These are phyloP conservation scores for Neodiprion fabricii DNA, from an alignment of 1,140 invertebrate species.

Conservation along the genomic window DNA sequence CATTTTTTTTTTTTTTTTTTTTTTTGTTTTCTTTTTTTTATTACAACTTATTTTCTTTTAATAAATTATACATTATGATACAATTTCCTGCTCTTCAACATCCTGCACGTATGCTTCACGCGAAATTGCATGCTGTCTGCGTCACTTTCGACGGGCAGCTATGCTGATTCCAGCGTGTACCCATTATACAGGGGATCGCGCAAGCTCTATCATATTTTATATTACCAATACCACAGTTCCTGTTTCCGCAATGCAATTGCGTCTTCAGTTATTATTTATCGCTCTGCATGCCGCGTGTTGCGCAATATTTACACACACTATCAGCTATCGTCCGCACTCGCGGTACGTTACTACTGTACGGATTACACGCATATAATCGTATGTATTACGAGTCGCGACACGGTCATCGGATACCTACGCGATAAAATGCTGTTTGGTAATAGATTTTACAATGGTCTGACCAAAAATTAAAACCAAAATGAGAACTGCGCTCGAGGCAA, in stretches of 20 bases:
- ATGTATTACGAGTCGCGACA: no score
- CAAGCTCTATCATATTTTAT: not conserved
- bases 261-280: constrained; percentile 4
- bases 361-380: no score
- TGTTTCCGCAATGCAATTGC: not conserved
- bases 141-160: not conserved
- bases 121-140: not conserved
- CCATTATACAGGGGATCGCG: not conserved
- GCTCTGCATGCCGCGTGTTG: not conserved
- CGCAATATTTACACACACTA: not conserved
- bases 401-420: no score
- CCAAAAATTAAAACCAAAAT: no score
- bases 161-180: not conserved
- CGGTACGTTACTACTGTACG: no score
- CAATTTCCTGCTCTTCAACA: constrained; percentile 25
- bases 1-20: not conserved
- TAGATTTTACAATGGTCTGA: no score
- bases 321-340: no score
- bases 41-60: constrained; percentile 22
- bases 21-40: not conserved
- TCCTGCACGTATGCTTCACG: not conserved
- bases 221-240: not conserved
- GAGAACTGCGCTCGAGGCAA: no score
- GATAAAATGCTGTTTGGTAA: no score
- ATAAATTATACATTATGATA: constrained; percentile 61